A percentile compares a stretch with the other conserved stretches of the same genome.
Conservation (phyloP, 2,888 invertebrate species). For the Zygogramma bicolorata region DNA sequence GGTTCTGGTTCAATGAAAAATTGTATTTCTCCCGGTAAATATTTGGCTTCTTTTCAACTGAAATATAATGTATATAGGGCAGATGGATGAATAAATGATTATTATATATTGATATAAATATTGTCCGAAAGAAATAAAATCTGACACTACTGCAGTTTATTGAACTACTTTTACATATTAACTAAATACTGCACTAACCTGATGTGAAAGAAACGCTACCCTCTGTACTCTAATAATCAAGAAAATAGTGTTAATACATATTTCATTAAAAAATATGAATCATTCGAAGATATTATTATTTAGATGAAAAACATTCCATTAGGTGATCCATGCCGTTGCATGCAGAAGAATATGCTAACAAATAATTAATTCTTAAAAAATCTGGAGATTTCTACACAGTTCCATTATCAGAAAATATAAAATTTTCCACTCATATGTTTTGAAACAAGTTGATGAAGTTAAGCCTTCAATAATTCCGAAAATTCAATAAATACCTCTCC, state of each 20-base stretch:
- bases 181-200: not conserved
- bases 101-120: not conserved
- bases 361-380: no score
- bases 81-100: not conserved
- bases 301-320: no score
- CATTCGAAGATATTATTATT: no score
- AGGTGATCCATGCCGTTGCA: no score
- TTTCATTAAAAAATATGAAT: no score
- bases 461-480: no score
- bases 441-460: no score
- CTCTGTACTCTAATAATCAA: not conserved
- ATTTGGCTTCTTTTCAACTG: not conserved
- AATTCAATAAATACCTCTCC: no score
- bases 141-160: not conserved
- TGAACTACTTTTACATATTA: not conserved
- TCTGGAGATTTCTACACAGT: no score
- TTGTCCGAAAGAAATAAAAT: not conserved
- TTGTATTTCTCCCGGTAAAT: not conserved
- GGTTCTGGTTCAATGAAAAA: not conserved
- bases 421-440: no score
- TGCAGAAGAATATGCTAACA: no score
- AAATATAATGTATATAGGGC: not conserved
- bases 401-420: no score
- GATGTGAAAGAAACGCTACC: not conserved
- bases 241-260: not conserved